Evolutionary conservation across 1,140 invertebrate species (phyloP).

Genomic region (Centruroides sculpturatus): DNA sequence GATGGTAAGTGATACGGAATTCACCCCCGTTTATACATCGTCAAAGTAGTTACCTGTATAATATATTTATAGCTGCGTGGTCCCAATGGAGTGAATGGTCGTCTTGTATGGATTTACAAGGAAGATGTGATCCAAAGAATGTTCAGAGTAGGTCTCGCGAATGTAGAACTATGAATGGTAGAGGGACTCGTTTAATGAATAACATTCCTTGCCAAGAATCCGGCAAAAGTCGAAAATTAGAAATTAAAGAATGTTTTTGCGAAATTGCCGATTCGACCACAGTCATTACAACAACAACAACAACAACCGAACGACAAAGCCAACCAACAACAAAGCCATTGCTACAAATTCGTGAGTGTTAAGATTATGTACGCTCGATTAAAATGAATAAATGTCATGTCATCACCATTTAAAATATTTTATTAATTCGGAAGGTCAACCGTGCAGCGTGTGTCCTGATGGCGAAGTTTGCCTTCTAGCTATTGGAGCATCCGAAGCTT

Average conservation of each 20-base stretch:
- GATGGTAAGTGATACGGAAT: background rate
- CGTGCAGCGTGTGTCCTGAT: constrained; percentile 18
- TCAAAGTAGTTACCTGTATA: too few relatives aligned
- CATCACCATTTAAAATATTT: too few relatives aligned
- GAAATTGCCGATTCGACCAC: background rate
- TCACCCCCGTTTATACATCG: background rate
- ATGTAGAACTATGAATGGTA: background rate
- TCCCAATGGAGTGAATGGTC: background rate
- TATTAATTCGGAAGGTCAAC: background rate
- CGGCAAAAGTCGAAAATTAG: background rate
- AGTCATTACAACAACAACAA: too few relatives aligned
- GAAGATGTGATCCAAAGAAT: background rate
- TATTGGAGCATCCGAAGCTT: constrained; percentile 39
- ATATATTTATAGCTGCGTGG: background rate
- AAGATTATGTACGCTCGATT: too few relatives aligned
- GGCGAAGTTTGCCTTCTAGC: constrained; percentile 47
- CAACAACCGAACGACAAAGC: background rate
- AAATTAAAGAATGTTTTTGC: background rate
- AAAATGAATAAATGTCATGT: too few relatives aligned
- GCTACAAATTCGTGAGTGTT: too few relatives aligned
- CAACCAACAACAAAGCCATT: background rate
- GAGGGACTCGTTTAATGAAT: background rate
- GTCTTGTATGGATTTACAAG: background rate
- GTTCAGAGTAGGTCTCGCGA: background rate
- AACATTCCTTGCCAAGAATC: background rate